Evolutionary conservation across 2,113 vertebrate genomes (phyloP).

Genomic region (Colossoma macropomum): DNA sequence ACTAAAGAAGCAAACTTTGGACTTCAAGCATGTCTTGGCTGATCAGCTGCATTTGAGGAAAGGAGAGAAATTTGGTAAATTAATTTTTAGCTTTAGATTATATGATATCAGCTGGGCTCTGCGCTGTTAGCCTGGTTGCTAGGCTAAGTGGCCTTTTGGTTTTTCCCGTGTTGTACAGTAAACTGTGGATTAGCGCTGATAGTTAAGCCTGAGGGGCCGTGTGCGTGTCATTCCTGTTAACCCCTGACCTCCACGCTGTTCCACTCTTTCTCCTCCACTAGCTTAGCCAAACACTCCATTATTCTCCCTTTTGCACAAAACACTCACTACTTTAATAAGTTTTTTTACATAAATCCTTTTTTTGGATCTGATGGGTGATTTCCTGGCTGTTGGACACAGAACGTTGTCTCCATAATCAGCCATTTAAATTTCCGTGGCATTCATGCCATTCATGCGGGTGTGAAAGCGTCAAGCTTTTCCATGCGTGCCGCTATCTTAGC

Average conservation of each 20-base stretch:
- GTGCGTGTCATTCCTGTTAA: background rate
- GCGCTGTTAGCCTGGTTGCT: too few relatives aligned
- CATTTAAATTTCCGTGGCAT: background rate
- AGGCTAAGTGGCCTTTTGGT: too few relatives aligned
- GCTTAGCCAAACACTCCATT: background rate
- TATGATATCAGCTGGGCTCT: too few relatives aligned
- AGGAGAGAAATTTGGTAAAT: too few relatives aligned
- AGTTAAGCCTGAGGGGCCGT: background rate
- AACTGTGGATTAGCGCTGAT: too few relatives aligned
- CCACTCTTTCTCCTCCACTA: background rate
- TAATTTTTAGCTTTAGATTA: too few relatives aligned
- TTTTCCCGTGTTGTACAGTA: too few relatives aligned
- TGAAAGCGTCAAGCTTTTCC: background rate
- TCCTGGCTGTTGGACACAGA: background rate
- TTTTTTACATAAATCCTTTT: background rate
- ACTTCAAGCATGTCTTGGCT: too few relatives aligned
- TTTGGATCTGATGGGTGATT: background rate
- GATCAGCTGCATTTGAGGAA: too few relatives aligned
- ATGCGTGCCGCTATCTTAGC: background rate
- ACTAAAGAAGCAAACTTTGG: too few relatives aligned
- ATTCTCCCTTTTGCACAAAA: background rate
- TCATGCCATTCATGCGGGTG: background rate
- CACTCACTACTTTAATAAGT: background rate
- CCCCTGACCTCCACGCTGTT: background rate
- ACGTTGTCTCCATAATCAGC: background rate